Evolutionary conservation across 2,888 invertebrate genomes (phyloP).

Genomic region (Octodonta nipae): DNA sequence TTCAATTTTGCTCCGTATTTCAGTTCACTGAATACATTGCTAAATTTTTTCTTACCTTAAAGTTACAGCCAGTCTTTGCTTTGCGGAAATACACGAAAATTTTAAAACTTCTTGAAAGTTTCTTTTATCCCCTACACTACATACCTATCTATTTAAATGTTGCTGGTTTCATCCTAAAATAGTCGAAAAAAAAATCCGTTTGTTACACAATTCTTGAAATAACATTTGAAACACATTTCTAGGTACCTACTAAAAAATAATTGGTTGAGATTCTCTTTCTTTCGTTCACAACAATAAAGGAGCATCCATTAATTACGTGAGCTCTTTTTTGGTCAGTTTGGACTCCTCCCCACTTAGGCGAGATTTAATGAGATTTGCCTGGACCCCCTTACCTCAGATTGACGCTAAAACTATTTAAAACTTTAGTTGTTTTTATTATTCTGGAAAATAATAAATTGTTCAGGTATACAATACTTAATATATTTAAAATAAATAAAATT

Average conservation of each 20-base stretch:
- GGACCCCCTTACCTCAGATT: too few species aligned
- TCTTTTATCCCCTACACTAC: constrained; percentile 3
- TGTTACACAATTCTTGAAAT: constrained; percentile 2
- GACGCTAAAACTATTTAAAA: too few species aligned
- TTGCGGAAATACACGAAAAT: constrained; percentile 5
- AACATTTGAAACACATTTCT: constrained; percentile 2
- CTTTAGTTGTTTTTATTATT: too few species aligned
- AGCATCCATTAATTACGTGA: too few species aligned
- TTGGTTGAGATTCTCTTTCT: neutral
- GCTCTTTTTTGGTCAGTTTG: too few species aligned
- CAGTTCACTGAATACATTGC: neutral
- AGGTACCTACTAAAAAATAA: constrained; percentile 2
- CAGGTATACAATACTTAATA: too few species aligned
- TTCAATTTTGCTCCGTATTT: neutral
- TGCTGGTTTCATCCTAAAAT: constrained; percentile 4
- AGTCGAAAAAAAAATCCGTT: constrained; percentile 2
- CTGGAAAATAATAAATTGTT: too few species aligned
- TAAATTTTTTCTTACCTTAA: constrained; percentile 1
- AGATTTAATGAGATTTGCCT: too few species aligned
- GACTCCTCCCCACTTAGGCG: too few species aligned
- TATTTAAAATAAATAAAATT: too few species aligned
- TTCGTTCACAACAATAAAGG: too few species aligned
- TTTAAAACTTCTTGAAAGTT: constrained; percentile 1
- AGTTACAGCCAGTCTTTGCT: constrained; percentile 2
- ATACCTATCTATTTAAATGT: constrained; percentile 2